Conservation (phyloP, 2,888 invertebrate species). For the Melikaiella ostensackeni region DNA sequence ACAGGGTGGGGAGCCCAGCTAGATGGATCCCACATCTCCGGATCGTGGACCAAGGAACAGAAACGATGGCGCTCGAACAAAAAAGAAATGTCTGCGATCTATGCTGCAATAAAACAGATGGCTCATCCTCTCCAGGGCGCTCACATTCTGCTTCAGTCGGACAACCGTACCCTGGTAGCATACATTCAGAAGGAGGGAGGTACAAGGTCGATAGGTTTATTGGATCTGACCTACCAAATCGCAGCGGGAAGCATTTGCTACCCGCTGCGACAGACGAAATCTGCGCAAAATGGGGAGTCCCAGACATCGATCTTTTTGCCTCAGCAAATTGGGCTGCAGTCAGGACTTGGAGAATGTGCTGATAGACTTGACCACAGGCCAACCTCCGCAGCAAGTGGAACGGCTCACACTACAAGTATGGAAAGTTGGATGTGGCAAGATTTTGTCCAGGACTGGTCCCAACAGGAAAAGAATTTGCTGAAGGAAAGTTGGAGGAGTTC, state of each 20-base stretch:
- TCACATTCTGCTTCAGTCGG: constrained; percentile 49
- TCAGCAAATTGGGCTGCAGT: too few species aligned
- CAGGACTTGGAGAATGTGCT: constrained; percentile 39
- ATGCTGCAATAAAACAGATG: constrained; percentile 38
- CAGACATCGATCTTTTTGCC: too few species aligned
- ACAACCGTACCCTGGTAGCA: constrained; percentile 48
- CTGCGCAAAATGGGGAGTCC: too few species aligned
- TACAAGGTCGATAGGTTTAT: constrained; percentile 44
- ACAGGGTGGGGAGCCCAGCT: constrained; percentile 46
- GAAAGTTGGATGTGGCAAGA: too few species aligned
- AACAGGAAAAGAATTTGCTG: too few species aligned
- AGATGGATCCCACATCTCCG: constrained; percentile 38
- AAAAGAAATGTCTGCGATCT: constrained; percentile 49
- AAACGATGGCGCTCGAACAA: constrained; percentile 47
- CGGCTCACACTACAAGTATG: constrained; percentile 50
- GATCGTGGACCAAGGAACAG: constrained; percentile 41
- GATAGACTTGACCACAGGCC: constrained; percentile 48
- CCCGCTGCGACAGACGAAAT: too few species aligned
- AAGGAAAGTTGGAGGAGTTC: too few species aligned
- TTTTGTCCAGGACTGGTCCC: constrained; percentile 42
- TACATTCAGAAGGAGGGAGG: constrained; percentile 51
- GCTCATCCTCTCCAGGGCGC: constrained; percentile 26
- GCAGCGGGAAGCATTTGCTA: too few species aligned
- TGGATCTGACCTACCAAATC: constrained; percentile 45
- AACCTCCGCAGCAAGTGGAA: constrained; percentile 47